Conservation (phyloP, 35 echinoderm and acorn worm genomes). For the Stichopus chloronotus region DNA sequence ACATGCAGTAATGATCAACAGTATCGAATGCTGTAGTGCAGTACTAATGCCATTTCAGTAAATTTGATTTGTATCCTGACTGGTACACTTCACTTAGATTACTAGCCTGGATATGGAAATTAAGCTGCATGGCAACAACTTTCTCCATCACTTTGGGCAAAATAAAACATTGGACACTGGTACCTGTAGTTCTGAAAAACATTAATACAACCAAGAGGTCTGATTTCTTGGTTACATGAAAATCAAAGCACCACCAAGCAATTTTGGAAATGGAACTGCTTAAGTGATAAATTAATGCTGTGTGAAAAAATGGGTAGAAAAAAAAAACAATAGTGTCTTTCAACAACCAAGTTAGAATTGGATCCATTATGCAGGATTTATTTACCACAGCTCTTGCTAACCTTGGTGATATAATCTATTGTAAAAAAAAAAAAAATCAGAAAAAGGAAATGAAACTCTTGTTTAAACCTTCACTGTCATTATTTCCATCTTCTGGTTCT, state of each 20-base stretch:
- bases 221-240: background rate
- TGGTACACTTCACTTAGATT: too few relatives aligned
- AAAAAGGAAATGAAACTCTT: background rate
- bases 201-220: conserved; percentile 7
- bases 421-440: conserved; percentile 12
- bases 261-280: background rate
- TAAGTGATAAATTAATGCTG: conserved; percentile 5
- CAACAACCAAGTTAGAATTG: conserved; percentile 24
- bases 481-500: background rate
- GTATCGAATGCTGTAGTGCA: too few relatives aligned
- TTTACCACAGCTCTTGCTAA: background rate
- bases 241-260: conserved; percentile 27
- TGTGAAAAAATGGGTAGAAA: conserved; percentile 28
- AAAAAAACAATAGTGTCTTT: background rate
- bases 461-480: background rate
- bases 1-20: too few relatives aligned
- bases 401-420: background rate
- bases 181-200: background rate
- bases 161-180: conserved; percentile 16
- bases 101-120: too few relatives aligned
- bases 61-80: too few relatives aligned
- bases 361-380: background rate
- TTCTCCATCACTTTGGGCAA: too few relatives aligned
- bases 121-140: too few relatives aligned
- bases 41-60: too few relatives aligned